Conservation (phyloP, 2,113 vertebrate genomes). For the Laticauda laticaudata region DNA sequence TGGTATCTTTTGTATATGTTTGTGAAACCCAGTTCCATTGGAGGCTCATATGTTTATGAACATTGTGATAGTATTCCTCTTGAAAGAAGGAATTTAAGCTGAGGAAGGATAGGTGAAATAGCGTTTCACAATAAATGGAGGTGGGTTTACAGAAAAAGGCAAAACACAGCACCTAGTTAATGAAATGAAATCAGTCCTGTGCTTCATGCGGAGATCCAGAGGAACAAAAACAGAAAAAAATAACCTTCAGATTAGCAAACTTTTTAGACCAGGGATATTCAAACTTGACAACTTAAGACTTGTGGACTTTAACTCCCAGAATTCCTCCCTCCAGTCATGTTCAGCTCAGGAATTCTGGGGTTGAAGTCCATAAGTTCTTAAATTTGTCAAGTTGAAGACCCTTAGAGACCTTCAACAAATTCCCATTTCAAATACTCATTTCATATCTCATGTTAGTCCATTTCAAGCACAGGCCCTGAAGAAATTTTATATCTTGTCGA, state of each 20-base stretch:
- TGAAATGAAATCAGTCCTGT: background rate
- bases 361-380: no score
- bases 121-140: background rate
- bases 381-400: no score
- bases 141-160: background rate
- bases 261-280: background rate
- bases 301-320: no score
- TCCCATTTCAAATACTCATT: background rate
- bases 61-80: background rate
- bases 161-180: background rate
- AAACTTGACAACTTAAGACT: no score
- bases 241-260: background rate
- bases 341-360: no score
- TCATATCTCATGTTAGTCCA: background rate
- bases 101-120: background rate
- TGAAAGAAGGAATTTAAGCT: background rate
- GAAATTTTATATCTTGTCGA: background rate
- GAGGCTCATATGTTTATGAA: background rate
- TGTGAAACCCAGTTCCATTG: background rate
- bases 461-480: background rate
- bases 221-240: background rate
- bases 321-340: no score
- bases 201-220: background rate
- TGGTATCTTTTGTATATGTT: background rate
- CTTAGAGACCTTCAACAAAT: background rate